Percentiles rank a stretch among this genome's conserved stretches.
These are phyloP conservation scores for Apistogramma diplotaenia DNA, from an alignment of 2,113 vertebrate species.

Conservation along the genomic window DNA sequence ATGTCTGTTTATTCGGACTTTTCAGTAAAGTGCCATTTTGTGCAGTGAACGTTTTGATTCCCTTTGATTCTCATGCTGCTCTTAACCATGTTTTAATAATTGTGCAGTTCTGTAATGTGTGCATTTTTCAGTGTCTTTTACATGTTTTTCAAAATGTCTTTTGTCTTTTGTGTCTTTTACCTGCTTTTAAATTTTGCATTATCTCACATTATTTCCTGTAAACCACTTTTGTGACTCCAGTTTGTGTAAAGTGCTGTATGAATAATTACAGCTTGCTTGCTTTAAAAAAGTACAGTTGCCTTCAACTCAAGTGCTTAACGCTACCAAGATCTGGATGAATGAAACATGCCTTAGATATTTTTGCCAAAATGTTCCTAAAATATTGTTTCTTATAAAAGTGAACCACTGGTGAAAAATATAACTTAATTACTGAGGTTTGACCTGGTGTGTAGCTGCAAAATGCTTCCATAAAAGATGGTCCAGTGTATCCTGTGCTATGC, in stretches of 20 bases:
- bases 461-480: neutral
- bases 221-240: too few species aligned
- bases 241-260: too few species aligned
- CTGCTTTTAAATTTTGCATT: too few species aligned
- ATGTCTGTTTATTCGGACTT: neutral
- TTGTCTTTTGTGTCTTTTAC: too few species aligned
- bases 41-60: neutral
- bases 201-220: too few species aligned
- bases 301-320: neutral
- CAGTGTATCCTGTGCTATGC: neutral
- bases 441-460: too few species aligned
- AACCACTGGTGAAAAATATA: neutral
- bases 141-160: too few species aligned
- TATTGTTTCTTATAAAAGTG: neutral
- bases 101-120: neutral
- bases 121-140: too few species aligned
- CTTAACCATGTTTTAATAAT: neutral
- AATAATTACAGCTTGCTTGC: neutral
- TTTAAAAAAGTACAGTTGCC: neutral
- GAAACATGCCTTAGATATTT: neutral
- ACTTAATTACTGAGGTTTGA: neutral
- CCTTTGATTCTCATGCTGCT: neutral
- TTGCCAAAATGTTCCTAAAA: neutral
- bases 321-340: fast-evolving
- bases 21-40: neutral